Evolutionary conservation across 2,113 vertebrate species (phyloP).

Genomic region (Bubo blakistoni): DNA sequence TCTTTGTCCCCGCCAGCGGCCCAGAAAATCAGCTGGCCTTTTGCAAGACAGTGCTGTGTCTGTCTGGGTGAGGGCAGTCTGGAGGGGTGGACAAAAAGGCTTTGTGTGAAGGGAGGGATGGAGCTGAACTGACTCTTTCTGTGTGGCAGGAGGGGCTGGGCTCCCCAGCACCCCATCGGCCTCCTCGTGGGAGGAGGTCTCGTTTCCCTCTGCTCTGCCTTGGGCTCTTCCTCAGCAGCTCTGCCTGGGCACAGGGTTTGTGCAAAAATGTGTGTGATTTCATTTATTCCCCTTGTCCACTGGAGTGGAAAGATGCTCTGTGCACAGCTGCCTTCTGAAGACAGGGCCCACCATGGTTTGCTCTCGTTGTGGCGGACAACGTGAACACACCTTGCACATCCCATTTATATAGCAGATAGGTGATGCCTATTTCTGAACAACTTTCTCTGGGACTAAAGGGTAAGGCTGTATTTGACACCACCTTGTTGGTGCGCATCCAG

Average conservation of each 20-base stretch:
- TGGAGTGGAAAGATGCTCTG: background rate
- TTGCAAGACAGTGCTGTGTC: background rate
- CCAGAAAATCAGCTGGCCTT: background rate
- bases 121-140: background rate
- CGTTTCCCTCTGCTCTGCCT: background rate
- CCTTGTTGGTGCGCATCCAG: background rate
- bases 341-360: fast-evolving
- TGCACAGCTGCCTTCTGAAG: background rate
- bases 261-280: background rate
- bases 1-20: fast-evolving
- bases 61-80: background rate
- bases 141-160: background rate
- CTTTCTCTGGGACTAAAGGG: background rate
- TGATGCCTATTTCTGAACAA: background rate
- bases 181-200: background rate
- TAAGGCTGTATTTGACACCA: background rate
- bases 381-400: background rate
- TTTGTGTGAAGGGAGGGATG: background rate
- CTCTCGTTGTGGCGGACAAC: background rate
- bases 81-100: background rate
- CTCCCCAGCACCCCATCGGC: background rate
- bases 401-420: background rate
- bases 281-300: background rate
- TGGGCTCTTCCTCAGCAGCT: background rate
- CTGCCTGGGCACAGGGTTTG: background rate